phyloP scores from a whole-genome alignment of 2,797 vertebrate species.

The Harpagifer antarcticus region DNA sequence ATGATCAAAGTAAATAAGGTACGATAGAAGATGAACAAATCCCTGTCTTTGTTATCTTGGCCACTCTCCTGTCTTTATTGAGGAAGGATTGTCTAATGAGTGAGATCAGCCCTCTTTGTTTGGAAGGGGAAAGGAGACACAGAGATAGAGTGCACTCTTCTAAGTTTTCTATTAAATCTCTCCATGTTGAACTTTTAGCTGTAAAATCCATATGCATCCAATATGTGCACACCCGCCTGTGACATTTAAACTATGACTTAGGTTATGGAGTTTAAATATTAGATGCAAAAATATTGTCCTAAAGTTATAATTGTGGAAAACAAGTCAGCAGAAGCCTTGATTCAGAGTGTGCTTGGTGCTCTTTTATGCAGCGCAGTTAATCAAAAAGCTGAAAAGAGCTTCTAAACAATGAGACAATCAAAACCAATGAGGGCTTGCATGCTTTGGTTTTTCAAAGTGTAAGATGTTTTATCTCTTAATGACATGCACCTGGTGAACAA shows the following conservation, averaged over 20 bases:
- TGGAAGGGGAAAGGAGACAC: not conserved
- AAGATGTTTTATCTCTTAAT: constrained; percentile 29
- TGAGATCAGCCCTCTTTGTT: too few relatives aligned
- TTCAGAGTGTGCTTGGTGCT: not conserved
- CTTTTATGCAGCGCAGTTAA: not conserved
- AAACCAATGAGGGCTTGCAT: constrained; percentile 7
- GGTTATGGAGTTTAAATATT: not conserved
- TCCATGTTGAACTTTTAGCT: not conserved
- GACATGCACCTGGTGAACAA: constrained; percentile 32
- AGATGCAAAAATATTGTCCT: not conserved
- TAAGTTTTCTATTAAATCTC: not conserved
- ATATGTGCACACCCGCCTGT: too few relatives aligned
- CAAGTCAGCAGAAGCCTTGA: not conserved
- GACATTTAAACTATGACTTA: not conserved
- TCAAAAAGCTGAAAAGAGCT: constrained; percentile 14
- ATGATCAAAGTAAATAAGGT: not conserved
- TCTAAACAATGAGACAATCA: constrained; percentile 7
- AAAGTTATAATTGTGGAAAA: not conserved
- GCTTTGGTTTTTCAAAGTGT: constrained; percentile 21
- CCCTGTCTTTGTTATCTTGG: not conserved
- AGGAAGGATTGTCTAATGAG: too few relatives aligned
- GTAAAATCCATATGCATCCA: not conserved
- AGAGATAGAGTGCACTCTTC: not conserved
- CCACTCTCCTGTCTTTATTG: too few relatives aligned
- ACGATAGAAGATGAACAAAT: not conserved